Evolutionary conservation across 30 jellyfish, hydroid and myxozoan genomes (phyloP).

Genomic region (Aurelia aurita): DNA sequence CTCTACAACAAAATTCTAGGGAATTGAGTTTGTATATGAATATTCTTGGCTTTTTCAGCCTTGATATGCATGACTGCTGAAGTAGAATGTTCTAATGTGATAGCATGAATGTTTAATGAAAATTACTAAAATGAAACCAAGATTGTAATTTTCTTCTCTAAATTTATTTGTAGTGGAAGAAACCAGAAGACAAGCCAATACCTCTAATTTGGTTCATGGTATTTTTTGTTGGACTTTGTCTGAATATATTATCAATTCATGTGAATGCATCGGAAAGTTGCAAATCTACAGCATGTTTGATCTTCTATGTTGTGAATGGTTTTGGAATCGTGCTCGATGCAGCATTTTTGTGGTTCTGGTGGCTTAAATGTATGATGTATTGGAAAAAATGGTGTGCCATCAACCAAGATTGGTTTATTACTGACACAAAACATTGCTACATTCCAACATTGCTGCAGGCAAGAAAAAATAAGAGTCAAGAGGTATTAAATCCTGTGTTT

Average conservation of each 20-base stretch:
- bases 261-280: constrained; percentile 95
- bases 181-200: constrained; percentile 93
- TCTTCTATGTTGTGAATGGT: constrained; percentile 95
- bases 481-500: not conserved
- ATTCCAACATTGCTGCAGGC: constrained; percentile 14
- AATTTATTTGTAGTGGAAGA: constrained; percentile 79
- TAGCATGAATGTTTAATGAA: too few species aligned
- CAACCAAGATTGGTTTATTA: constrained; percentile 92
- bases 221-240: constrained; percentile 86
- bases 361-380: constrained; percentile 82
- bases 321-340: constrained; percentile 96
- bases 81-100: too few species aligned
- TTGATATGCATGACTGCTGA: too few species aligned
- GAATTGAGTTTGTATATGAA: too few species aligned
- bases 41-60: too few species aligned
- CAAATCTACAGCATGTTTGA: constrained; percentile 97
- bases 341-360: constrained; percentile 95
- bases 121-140: too few species aligned
- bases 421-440: constrained; percentile 23
- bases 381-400: constrained; percentile 97
- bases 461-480: constrained; percentile 24
- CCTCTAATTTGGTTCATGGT: constrained; percentile 96
- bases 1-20: too few species aligned
- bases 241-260: constrained; percentile 86
- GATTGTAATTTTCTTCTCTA: not conserved